These are phyloP conservation scores for Podarcis lilfordi DNA, from an alignment of 2,797 vertebrate genomes.

Conservation along the genomic window DNA sequence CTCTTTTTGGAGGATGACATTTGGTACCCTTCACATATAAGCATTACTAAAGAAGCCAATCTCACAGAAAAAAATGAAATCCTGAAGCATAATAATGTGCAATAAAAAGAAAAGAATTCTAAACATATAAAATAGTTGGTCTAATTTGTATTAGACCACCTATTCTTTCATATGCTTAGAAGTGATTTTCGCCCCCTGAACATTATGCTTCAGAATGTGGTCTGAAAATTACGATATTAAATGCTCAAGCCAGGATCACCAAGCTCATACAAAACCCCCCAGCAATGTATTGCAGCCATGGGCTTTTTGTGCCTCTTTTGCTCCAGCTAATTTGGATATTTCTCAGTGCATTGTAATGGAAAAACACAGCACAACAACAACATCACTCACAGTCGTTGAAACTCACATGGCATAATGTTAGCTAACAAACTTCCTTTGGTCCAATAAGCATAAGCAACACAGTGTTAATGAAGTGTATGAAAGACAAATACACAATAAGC, in stretches of 20 bases:
- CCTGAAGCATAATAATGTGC: neutral
- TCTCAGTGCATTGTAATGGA: constrained; percentile 23
- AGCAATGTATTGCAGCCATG: neutral
- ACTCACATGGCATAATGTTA: constrained; percentile 13
- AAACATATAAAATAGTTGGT: no score
- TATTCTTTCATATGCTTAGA: neutral
- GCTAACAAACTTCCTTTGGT: neutral
- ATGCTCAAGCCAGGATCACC: neutral
- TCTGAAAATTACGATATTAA: neutral
- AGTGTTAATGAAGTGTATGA: constrained; percentile 41
- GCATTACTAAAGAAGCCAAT: neutral
- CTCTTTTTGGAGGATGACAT: neutral
- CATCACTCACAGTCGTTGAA: constrained; percentile 37
- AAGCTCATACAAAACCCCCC: neutral
- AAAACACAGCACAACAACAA: constrained; percentile 15
- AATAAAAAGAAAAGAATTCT: neutral
- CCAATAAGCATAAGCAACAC: neutral
- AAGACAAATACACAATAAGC: constrained; percentile 12
- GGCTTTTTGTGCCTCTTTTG: neutral
- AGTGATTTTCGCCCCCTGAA: constrained; percentile 19
- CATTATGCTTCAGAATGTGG: neutral
- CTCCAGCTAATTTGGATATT: neutral
- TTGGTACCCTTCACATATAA: neutral
- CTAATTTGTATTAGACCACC: neutral
- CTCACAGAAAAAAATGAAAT: neutral